phyloP scores from a whole-genome alignment of 2,888 invertebrate genomes.

The Imbricaverruca yamaguchii region DNA sequence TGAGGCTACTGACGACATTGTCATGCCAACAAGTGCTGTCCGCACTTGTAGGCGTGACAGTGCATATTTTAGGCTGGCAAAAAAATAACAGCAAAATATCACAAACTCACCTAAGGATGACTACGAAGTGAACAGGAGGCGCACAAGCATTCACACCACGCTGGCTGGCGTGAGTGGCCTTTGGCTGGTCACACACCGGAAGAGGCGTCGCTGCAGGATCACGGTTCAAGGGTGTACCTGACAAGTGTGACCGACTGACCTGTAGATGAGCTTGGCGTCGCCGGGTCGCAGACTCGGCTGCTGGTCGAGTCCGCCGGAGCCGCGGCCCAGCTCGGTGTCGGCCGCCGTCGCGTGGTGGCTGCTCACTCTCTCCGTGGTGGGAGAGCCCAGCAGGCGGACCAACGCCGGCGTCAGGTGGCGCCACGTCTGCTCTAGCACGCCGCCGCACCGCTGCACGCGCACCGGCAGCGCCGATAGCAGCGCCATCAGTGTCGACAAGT shows the following conservation, averaged over 20 bases:
- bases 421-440: slow-evolving; percentile 55
- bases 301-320: background rate
- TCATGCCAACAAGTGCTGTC: no score
- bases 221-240: no score
- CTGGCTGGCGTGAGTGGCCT: no score
- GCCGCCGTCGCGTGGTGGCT: background rate
- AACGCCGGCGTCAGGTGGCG: slow-evolving; percentile 85
- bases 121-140: no score
- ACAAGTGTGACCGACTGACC: slow-evolving; percentile 45
- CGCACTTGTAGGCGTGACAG: no score
- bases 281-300: slow-evolving; percentile 41
- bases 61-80: no score
- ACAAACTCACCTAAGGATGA: no score
- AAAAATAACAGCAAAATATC: no score
- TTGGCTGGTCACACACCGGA: no score
- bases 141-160: no score
- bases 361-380: slow-evolving; percentile 70
- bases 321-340: slow-evolving; percentile 23
- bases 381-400: slow-evolving; percentile 79
- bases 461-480: slow-evolving; percentile 4
- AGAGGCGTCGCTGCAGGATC: no score
- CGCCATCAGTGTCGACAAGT: slow-evolving; percentile 2
- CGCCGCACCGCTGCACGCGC: slow-evolving; percentile 61
- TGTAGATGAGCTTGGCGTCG: slow-evolving; percentile 83
- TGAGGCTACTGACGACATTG: no score